Base-by-base conservation (phyloP, 2,113 vertebrate genomes). In the Brienomyrus longianalis region DNA sequence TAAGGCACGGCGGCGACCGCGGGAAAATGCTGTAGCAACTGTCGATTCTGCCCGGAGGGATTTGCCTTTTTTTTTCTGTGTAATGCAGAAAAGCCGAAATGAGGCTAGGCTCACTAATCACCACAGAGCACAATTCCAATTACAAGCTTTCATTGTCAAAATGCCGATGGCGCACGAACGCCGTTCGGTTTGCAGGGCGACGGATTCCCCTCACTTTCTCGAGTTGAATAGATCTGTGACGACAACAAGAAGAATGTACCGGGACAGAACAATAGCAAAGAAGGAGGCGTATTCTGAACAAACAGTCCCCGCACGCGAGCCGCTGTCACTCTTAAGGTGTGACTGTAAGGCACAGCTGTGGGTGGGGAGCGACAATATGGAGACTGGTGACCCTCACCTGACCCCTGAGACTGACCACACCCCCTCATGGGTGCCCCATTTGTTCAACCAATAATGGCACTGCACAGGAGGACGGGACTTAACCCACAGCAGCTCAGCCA, bases 81-180 rank as follows among this genome's bases (percentile, higher is more conserved):
- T 77, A 39, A 43, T 3, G 43, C 4, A 43, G 59, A 23, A n/a
- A n/a, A 8, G 95, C 94, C 92, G 92, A 94, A 93, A 95, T 43
- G 39, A 43, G 15, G 5, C 15, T 43, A 1, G 31, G 35, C 74
- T 80, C 74, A 80, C 17, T 80, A 39, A 80, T 92, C 91, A 89
- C 93, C 91, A 89, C 89, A 91, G 87, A 90, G 93, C 54, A 92
- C 92, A 90, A 93, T 90, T 92, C 91, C 92, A 93, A 89, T 92
- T 94, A 93, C 95, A 95, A 95, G 94, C 93, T 92, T 93, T 92
- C 92, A 94, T 94, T 93, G 93, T 95, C 95, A 95, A 96, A 94
- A 94, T 94, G 94, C 94, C 94, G 91, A 88, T 91, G 90, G 91
- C 94, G 94, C 95, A 95, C 94, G 90, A 86, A 86, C 91, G 74